A percentile compares a stretch with the other conserved stretches of the same genome.
phyloP scores from a whole-genome alignment of 2,888 invertebrate genomes.

The Chymomyza amoena region DNA sequence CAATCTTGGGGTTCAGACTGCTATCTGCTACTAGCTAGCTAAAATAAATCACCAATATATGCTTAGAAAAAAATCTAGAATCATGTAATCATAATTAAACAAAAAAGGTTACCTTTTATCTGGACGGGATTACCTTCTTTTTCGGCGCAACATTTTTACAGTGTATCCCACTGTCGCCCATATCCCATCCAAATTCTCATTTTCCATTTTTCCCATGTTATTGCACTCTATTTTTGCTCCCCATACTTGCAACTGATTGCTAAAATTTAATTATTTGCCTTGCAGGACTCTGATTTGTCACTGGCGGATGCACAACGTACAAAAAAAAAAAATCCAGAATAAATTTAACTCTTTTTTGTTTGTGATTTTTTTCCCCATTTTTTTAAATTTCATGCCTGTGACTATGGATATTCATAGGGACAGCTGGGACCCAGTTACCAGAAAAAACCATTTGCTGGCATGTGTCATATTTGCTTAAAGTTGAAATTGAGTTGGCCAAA shows the following conservation, averaged over 20 bases:
- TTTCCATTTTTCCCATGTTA: neutral
- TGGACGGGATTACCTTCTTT: too few relatives aligned
- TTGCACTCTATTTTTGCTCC: neutral
- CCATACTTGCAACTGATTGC: neutral
- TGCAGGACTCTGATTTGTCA: neutral
- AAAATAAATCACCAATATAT: too few relatives aligned
- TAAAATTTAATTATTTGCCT: conserved; percentile 3
- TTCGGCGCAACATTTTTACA: too few relatives aligned
- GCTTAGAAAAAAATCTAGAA: too few relatives aligned
- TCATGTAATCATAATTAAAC: too few relatives aligned
- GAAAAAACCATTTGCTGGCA: neutral
- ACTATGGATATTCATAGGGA: neutral
- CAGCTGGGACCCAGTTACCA: neutral
- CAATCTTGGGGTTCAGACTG: too few relatives aligned
- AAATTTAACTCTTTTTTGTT: neutral
- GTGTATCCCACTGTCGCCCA: too few relatives aligned
- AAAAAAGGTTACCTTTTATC: too few relatives aligned
- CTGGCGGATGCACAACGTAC: neutral
- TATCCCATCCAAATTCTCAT: too few relatives aligned
- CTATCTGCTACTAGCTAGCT: too few relatives aligned
- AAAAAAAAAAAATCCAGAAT: neutral
- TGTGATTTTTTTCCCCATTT: neutral
- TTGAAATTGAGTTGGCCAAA: neutral
- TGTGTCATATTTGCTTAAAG: neutral
- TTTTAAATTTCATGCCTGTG: neutral